Base-by-base conservation (phyloP, 2,888 invertebrate species). In the Thymelicus acteon region DNA sequence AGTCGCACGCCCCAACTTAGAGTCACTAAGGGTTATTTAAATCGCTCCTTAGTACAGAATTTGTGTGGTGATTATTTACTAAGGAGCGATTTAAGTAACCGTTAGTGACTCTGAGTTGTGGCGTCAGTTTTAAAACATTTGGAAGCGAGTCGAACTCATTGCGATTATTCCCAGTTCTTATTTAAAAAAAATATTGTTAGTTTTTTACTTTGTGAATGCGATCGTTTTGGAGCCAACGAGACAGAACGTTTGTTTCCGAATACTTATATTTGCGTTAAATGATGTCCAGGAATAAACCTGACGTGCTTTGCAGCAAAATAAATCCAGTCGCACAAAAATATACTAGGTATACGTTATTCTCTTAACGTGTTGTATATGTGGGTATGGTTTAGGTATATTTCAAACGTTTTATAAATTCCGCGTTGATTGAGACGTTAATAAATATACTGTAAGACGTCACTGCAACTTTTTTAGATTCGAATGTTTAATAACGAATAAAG, bases 281-380 rank as follows among this genome's bases (percentile, higher is more conserved):
- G 75, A 74, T 78, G 68, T 79, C 77, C 82, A 80, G 79, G 77
- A 84, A 84, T 85, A 85, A 78, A 76, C 73, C 72, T 76, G 78
- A 74, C 75, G 62, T 66, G 66, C 67, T 76, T 77, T 75, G 75
- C 75, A 67, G 72, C 49, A 44, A 77, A 79, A 84, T 80, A 79
- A 75, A 81, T 79, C 78, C 74, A 72, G 65, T 40, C 72, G 72
- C 71, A 75, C 76, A 74, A 66, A 77, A 76, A 78, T 77, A 74
- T 31, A n/a, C 31, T 31, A 19, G 19, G 19, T 19, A 31, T 31
- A 3, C 48, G 19, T 13, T 47, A 48, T 49, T 57, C 40, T 44
- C 6, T 4, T 10, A 13, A 24, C 24, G 73, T 74, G 54, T 31
- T 58, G 47, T 39, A 48, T 52, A 54, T 52, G 63, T 44, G n/a